Conservation (phyloP, 1,140 invertebrate species). For the Eumeta japonica region DNA sequence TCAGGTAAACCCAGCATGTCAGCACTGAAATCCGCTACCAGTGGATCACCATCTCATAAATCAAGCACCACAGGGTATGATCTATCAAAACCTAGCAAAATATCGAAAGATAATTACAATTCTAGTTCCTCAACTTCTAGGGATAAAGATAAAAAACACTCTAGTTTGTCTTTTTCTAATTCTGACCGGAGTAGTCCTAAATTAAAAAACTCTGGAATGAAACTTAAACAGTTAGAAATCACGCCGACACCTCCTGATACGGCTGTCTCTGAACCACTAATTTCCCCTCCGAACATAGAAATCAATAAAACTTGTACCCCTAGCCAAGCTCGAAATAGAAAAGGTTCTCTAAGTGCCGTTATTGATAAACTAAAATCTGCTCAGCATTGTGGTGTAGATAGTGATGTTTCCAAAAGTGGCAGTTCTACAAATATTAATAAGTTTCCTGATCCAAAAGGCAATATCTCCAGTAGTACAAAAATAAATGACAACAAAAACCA, state of each 20-base stretch:
- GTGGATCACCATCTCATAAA: conserved; percentile 54
- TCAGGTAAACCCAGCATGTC: conserved; percentile 88
- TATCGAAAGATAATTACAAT: conserved; percentile 55
- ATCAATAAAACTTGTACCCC: conserved; percentile 56
- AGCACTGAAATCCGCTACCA: conserved; percentile 76
- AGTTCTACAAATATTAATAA: conserved; percentile 41
- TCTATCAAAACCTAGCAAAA: conserved; percentile 45
- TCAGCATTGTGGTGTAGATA: conserved; percentile 62
- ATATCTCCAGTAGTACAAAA: conserved; percentile 48
- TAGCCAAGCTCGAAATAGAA: conserved; percentile 66
- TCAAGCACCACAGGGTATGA: conserved; percentile 48
- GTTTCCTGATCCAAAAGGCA: conserved; percentile 58
- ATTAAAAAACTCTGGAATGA: conserved; percentile 64
- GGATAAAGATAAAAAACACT: conserved; percentile 66
- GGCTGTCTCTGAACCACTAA: conserved; percentile 48
- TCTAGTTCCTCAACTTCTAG: conserved; percentile 52
- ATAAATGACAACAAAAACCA: conserved; percentile 68
- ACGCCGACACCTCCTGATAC: conserved; percentile 49
- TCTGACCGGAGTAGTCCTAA: conserved; percentile 65
- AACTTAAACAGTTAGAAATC: conserved; percentile 68
- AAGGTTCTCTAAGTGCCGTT: conserved; percentile 79
- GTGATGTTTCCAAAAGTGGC: conserved; percentile 34
- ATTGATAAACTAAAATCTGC: conserved; percentile 82
- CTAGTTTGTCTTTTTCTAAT: conserved; percentile 54
- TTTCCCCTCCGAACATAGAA: conserved; percentile 61